These are phyloP conservation scores for Zygothrica quintamaculata DNA, from an alignment of 2,888 invertebrate species.

Conservation along the genomic window DNA sequence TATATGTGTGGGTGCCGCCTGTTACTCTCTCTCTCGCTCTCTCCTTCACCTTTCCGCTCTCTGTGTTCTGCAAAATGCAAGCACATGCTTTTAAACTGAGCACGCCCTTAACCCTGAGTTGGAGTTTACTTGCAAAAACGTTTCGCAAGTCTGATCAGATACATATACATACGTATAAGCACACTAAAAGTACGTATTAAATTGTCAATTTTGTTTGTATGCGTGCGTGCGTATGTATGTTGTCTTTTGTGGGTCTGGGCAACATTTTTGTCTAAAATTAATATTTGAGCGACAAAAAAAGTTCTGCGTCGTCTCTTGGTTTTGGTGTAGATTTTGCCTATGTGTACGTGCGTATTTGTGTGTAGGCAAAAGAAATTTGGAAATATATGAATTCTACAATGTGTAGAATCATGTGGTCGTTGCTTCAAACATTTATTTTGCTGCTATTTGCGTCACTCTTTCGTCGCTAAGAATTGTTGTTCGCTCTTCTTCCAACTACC, in stretches of 20 bases:
- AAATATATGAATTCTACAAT: conserved; percentile 60
- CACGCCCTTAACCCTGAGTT: conserved; percentile 69
- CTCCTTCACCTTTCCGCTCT: conserved; percentile 14
- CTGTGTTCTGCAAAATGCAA: conserved; percentile 50
- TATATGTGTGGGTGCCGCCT: conserved; percentile 51
- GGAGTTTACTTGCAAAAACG: conserved; percentile 43
- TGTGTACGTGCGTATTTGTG: conserved; percentile 25
- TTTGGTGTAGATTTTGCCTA: conserved; percentile 39
- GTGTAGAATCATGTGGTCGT: conserved; percentile 73
- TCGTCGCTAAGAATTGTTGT: conserved; percentile 39
- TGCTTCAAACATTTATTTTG: conserved; percentile 59
- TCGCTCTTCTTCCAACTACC: conserved; percentile 31
- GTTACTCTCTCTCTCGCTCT: conserved; percentile 13
- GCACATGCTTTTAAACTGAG: conserved; percentile 68
- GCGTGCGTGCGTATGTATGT: conserved; percentile 39
- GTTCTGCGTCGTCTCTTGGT: conserved; percentile 24
- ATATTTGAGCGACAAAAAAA: conserved; percentile 75
- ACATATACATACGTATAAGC: conserved; percentile 28
- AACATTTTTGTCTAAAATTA: conserved; percentile 74
- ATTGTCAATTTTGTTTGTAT: conserved; percentile 39
- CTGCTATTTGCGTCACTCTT: conserved; percentile 74
- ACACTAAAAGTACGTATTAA: conserved; percentile 19
- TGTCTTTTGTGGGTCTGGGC: conserved; percentile 59
- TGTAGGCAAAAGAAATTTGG: conserved; percentile 66
- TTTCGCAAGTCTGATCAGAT: conserved; percentile 48